A percentile compares a stretch with the other conserved stretches of the same genome.
phyloP scores from a whole-genome alignment of 2,113 vertebrate species.

The Anoplopoma fimbria region DNA sequence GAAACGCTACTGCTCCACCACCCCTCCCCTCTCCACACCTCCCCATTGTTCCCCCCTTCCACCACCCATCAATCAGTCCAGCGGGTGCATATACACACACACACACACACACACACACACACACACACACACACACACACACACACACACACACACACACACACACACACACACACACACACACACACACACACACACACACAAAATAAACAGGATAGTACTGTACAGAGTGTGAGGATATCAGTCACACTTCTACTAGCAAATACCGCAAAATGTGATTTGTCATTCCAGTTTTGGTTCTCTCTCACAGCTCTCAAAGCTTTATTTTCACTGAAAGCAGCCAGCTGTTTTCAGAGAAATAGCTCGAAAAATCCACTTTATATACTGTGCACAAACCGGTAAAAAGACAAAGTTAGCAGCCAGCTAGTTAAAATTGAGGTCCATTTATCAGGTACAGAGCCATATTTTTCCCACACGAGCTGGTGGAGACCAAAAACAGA shows the following conservation, averaged over 20 bases:
- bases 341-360: neutral
- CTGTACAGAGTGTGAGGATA: conserved; percentile 14
- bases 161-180: conserved; percentile 2
- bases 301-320: neutral
- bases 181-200: conserved; percentile 12
- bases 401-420: neutral
- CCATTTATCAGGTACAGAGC: neutral
- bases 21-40: conserved; percentile 31
- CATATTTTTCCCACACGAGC: neutral
- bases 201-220: conserved; percentile 21
- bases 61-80: conserved; percentile 12
- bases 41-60: conserved; percentile 43
- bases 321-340: neutral
- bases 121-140: conserved; percentile 20
- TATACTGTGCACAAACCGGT: neutral
- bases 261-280: neutral
- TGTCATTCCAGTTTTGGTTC: neutral
- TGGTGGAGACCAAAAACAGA: neutral
- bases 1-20: conserved; percentile 19
- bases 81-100: conserved; percentile 11
- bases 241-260: neutral
- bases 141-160: conserved; percentile 5
- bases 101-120: conserved; percentile 11
- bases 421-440: neutral
- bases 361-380: neutral